Conservation (phyloP, 2,888 invertebrate genomes). For the Copidosoma aretas region DNA sequence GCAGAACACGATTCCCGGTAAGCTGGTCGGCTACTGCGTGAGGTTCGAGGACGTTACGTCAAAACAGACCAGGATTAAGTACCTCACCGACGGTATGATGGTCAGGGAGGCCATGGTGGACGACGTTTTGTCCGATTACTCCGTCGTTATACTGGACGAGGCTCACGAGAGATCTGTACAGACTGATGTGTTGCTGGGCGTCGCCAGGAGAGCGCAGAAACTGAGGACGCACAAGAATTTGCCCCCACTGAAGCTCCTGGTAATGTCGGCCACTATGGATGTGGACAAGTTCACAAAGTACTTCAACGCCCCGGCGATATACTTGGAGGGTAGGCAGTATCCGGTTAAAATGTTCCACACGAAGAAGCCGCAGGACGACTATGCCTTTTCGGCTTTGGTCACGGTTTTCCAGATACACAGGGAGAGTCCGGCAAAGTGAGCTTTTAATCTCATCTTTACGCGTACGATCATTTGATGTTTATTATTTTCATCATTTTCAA, state of each 20-base stretch:
- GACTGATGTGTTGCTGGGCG: conserved; percentile 92
- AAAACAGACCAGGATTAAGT: conserved; percentile 83
- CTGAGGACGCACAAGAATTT: conserved; percentile 70
- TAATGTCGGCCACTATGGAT: conserved; percentile 97
- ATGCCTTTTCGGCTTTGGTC: conserved; percentile 81
- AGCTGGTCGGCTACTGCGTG: conserved; percentile 78
- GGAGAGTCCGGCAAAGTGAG: conserved; percentile 80
- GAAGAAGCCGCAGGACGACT: conserved; percentile 79
- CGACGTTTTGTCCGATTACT: conserved; percentile 77
- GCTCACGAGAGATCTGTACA: conserved; percentile 95
- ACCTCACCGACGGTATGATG: conserved; percentile 93
- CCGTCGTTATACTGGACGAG: conserved; percentile 88
- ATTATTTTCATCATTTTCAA: conserved; percentile 2
- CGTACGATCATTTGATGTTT: not conserved
- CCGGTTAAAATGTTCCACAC: conserved; percentile 80
- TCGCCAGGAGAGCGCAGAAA: conserved; percentile 86
- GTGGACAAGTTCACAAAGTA: conserved; percentile 91
- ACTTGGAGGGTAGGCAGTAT: conserved; percentile 87
- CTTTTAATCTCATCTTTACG: conserved; percentile 34
- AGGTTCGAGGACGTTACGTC: conserved; percentile 91
- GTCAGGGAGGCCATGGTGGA: conserved; percentile 88
- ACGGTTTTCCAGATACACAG: conserved; percentile 90
- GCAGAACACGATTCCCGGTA: conserved; percentile 76
- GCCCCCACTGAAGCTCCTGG: conserved; percentile 75
- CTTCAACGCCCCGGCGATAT: conserved; percentile 85